Base-by-base conservation (phyloP, 2,797 vertebrate species). In the Pipistrellus pygmaeus region DNA sequence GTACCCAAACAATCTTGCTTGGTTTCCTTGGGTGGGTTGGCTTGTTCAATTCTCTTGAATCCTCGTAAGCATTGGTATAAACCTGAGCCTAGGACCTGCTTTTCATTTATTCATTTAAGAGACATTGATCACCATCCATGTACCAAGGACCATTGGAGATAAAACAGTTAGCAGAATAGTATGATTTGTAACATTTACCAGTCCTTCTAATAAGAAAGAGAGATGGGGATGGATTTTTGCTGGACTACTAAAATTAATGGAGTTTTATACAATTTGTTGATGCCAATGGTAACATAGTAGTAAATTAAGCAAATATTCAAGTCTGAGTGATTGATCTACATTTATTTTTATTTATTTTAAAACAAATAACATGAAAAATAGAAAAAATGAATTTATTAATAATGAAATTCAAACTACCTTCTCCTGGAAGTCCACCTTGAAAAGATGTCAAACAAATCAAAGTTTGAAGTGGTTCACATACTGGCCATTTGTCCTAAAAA, bases 91-190 rank as follows among this genome's bases (percentile, higher is more conserved):
- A 62, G 5, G 2, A 69, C 3, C 5, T 57, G 5, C 2, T 81
- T 96, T 48, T 77, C 32, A 48, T 69, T 23, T 55, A 64, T 71
- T 86, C n/a, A 18, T 48, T 57, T 51, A 88, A 82, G 32, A 92
- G 23, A 48, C 0, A 44, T 48, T 23, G 9, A 41, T 87, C 25
- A 69, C 8, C 6, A 35, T 30, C 25, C 27, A 12, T 12, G 10
- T 64, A 38, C 5, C n/a, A 81, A 27, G 1, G 1, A 48, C 32
- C 35, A 0, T 14, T 35, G 20, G 23, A 60, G 7, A 88, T n/a
- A 66, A 92, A 68, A 57, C 62, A 3, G 12, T 32, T 57, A 11
- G 32, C 8, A 91, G 2, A 9, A 35, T 35, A 38, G 1, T 35
- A 11, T 32, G 77, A 23, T 18, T 48, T 55, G 20, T 18, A 0